phyloP scores from a whole-genome alignment of 2,797 vertebrate species.

The Acridotheres tristis region DNA sequence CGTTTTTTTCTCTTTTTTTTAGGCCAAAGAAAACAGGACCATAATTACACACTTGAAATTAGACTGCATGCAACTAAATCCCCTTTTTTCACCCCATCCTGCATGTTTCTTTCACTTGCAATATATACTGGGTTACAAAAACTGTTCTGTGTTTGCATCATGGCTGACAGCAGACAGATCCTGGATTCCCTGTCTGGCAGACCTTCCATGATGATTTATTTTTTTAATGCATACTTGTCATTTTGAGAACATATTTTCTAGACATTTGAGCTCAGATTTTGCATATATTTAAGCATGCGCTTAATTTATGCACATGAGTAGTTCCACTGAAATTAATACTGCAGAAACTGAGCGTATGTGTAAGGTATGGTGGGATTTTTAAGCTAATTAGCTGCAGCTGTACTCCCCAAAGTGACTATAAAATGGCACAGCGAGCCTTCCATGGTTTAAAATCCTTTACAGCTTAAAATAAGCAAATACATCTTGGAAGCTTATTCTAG shows the following conservation, averaged over 20 bases:
- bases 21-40: constrained; percentile 78
- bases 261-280: constrained; percentile 53
- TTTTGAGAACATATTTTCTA: constrained; percentile 60
- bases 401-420: neutral
- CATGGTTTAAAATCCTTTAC: neutral
- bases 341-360: constrained; percentile 57
- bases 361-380: constrained; percentile 24
- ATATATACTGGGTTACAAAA: constrained; percentile 72
- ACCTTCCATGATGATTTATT: constrained; percentile 28
- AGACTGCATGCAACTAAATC: constrained; percentile 75
- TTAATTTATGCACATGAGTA: constrained; percentile 65
- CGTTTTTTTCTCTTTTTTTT: neutral
- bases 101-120: constrained; percentile 74
- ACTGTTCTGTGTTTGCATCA: constrained; percentile 54
- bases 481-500: neutral
- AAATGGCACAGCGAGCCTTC: neutral
- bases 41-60: constrained; percentile 75
- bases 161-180: constrained; percentile 41
- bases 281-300: constrained; percentile 66
- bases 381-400: constrained; percentile 39
- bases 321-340: constrained; percentile 66
- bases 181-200: neutral
- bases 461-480: neutral
- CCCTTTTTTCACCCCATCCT: constrained; percentile 70
- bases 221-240: constrained; percentile 34